Conservation (phyloP, 2,113 vertebrate species). For the Progne subis region DNA sequence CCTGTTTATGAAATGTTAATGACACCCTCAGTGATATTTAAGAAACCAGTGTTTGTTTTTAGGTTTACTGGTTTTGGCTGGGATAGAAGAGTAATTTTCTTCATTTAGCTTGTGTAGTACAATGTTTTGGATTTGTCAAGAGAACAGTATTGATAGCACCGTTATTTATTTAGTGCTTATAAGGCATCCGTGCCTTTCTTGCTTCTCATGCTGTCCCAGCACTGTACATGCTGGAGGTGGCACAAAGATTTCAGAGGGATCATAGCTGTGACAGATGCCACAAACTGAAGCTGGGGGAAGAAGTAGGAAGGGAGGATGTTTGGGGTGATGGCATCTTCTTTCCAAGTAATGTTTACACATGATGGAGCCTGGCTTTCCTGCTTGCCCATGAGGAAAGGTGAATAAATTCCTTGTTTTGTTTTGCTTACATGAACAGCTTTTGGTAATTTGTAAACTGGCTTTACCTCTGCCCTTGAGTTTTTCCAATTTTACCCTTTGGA, state of each 20-base stretch:
- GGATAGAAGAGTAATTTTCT: not conserved
- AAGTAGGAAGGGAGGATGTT: rapidly evolving
- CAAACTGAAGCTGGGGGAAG: not conserved
- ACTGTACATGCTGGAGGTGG: rapidly evolving
- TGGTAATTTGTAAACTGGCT: not conserved
- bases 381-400: rapidly evolving
- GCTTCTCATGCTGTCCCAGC: not conserved
- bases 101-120: not conserved
- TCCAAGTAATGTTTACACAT: rapidly evolving
- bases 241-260: not conserved
- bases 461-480: rapidly evolving
- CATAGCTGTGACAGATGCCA: not conserved
- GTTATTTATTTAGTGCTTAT: not conserved
- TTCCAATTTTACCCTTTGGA: not conserved
- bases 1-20: not conserved
- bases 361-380: not conserved
- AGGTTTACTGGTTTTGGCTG: not conserved
- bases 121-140: not conserved
- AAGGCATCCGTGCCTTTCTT: not conserved
- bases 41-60: not conserved
- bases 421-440: rapidly evolving
- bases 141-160: not conserved
- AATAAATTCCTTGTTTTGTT: not conserved
- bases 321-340: rapidly evolving
- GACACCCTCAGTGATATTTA: not conserved